These are phyloP conservation scores for Rhineura floridana DNA, from an alignment of 2,113 vertebrate genomes.

Conservation along the genomic window DNA sequence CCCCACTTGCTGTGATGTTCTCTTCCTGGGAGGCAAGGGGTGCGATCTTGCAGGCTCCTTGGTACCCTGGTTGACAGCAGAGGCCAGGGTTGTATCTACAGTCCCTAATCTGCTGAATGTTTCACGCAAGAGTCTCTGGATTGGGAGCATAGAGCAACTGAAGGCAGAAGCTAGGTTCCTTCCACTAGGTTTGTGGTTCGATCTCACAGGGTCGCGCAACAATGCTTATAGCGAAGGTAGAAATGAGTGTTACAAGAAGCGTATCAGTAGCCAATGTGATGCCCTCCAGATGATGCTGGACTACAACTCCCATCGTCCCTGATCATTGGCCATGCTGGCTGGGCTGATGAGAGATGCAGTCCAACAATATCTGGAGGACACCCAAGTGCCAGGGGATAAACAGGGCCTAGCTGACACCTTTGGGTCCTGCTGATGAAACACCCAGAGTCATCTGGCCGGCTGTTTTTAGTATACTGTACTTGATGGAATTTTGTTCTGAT, in stretches of 20 bases:
- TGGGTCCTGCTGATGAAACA: neutral
- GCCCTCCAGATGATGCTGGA: no score
- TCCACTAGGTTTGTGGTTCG: neutral
- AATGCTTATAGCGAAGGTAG: neutral
- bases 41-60: no score
- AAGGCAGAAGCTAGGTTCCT: neutral
- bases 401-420: neutral
- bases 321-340: no score
- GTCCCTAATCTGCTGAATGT: neutral
- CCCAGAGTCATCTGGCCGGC: neutral
- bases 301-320: no score
- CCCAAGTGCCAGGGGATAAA: no score
- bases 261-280: neutral
- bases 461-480: neutral
- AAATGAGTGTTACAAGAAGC: neutral
- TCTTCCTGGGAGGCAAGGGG: no score
- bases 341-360: no score
- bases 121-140: neutral
- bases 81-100: no score
- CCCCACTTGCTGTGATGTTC: no score
- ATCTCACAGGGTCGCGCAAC: no score
- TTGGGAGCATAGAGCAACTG: no score
- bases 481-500: neutral
- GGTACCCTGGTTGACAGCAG: no score
- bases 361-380: neutral